Evolutionary conservation across 92 coral and sea anemone species (phyloP).

Genomic region (Muricea muricata): DNA sequence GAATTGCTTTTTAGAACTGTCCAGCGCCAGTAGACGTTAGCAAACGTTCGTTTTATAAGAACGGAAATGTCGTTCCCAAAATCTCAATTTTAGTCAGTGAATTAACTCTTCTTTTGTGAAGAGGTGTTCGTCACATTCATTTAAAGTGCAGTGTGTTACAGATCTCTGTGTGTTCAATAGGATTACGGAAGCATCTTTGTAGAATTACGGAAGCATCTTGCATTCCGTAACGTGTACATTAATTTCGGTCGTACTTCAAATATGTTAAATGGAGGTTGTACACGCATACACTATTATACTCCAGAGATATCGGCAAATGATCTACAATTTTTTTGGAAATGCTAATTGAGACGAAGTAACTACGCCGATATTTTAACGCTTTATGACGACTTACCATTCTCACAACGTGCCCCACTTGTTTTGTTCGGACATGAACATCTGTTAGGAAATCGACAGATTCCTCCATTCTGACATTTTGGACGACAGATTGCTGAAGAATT

Average conservation of each 20-base stretch:
- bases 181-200: background rate
- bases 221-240: too few relatives aligned
- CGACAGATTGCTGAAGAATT: constrained; percentile 37
- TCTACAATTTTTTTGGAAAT: background rate
- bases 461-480: constrained; percentile 40
- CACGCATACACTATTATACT: too few relatives aligned
- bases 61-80: too few relatives aligned
- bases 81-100: too few relatives aligned
- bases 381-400: constrained; percentile 60
- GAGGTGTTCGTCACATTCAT: too few relatives aligned
- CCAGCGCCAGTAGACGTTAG: too few relatives aligned
- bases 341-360: background rate
- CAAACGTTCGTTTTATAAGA: too few relatives aligned
- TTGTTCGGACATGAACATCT: constrained; percentile 39
- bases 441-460: constrained; percentile 25
- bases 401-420: constrained; percentile 49
- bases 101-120: too few relatives aligned
- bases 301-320: too few relatives aligned
- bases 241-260: too few relatives aligned
- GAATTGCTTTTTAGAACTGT: too few relatives aligned
- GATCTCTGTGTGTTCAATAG: background rate
- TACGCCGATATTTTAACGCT: background rate
- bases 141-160: background rate
- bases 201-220: background rate
- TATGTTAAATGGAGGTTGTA: too few relatives aligned